Percentiles rank a stretch among this genome's conserved stretches.
Conservation (phyloP, 2,888 invertebrate species). For the Leucoptera coffeella region DNA sequence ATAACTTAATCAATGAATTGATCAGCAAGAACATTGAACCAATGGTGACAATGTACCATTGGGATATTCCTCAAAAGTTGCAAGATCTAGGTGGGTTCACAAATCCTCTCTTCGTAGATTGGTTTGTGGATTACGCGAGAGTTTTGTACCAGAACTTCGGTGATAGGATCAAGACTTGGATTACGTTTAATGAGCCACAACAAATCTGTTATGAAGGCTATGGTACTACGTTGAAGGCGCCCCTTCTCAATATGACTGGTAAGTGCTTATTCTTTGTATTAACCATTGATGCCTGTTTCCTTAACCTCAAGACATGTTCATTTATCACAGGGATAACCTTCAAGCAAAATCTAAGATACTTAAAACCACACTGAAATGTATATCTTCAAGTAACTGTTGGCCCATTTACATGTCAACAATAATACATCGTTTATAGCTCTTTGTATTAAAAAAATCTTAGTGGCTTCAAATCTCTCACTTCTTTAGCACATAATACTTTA, state of each 20-base stretch:
- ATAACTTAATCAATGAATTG: conserved; percentile 56
- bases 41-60: conserved; percentile 49
- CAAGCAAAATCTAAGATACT: no score
- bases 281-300: no score
- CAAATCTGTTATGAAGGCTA: conserved; percentile 35
- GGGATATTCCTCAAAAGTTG: conserved; percentile 46
- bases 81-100: conserved; percentile 49
- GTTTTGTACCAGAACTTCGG: conserved; percentile 32
- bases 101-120: conserved; percentile 27
- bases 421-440: no score
- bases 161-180: conserved; percentile 47
- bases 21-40: conserved; percentile 55
- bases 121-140: conserved; percentile 42
- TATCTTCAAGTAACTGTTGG: no score
- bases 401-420: no score
- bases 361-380: no score
- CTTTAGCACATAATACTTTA: no score
- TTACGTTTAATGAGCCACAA: conserved; percentile 54
- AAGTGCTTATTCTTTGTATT: no score
- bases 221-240: conserved; percentile 18
- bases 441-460: no score
- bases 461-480: no score
- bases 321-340: no score
- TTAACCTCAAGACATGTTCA: no score
- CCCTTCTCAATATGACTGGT: conserved; percentile 24